A percentile compares a stretch with the other conserved stretches of the same genome.
Conservation (phyloP, 2,888 invertebrate genomes). For the Physocephala rufipes region DNA sequence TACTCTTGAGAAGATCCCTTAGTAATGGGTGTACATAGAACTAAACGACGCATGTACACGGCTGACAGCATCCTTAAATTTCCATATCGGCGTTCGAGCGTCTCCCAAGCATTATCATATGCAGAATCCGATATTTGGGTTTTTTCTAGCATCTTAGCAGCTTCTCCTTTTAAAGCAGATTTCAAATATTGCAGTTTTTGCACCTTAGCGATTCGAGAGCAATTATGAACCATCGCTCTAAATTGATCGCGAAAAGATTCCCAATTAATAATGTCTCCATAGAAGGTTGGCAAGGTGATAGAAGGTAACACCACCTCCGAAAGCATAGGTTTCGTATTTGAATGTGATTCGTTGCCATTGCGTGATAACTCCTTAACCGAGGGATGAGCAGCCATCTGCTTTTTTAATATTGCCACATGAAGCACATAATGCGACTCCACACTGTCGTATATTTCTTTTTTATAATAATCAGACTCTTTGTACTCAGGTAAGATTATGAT, state of each 20-base stretch:
- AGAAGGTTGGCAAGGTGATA: neutral
- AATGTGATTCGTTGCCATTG: no score
- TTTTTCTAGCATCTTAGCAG: neutral
- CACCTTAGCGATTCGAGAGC: neutral
- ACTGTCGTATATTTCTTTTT: no score
- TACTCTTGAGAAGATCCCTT: neutral
- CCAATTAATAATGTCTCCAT: neutral
- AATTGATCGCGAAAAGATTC: neutral
- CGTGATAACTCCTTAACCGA: no score
- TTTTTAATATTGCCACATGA: no score
- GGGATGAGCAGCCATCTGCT: no score
- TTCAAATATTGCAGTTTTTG: neutral
- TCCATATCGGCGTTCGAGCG: no score
- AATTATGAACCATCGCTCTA: neutral
- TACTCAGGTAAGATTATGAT: no score
- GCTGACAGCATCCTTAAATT: neutral
- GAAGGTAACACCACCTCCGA: no score
- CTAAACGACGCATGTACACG: neutral
- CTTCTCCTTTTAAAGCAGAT: neutral
- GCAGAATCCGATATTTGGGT: neutral
- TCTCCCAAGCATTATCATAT: no score
- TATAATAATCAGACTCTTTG: no score
- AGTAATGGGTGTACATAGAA: neutral
- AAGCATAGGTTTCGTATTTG: no score
- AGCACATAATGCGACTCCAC: no score